These are phyloP conservation scores for Venturia canescens DNA, from an alignment of 1,140 invertebrate genomes.

Conservation along the genomic window DNA sequence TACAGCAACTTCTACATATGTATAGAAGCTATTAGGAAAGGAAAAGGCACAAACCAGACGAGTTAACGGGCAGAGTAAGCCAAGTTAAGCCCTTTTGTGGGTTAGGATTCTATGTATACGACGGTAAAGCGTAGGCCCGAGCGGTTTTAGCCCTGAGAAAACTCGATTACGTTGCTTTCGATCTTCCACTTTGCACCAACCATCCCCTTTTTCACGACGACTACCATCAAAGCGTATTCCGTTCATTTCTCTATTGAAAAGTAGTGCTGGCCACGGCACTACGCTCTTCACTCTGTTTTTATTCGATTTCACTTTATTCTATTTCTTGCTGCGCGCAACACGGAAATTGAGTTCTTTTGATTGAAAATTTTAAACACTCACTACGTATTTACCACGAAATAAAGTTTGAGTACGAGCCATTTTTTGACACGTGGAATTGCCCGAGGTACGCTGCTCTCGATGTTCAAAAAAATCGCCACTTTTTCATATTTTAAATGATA, in stretches of 20 bases:
- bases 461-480: not conserved
- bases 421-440: not conserved
- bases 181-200: constrained; percentile 52
- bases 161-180: constrained; percentile 57
- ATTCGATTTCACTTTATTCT: constrained; percentile 36
- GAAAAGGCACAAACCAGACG: not conserved
- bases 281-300: constrained; percentile 23
- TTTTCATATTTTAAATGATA: not conserved
- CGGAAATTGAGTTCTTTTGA: constrained; percentile 30
- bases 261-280: not conserved
- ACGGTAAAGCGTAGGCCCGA: constrained; percentile 34
- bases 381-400: not conserved
- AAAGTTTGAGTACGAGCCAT: not conserved
- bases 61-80: not conserved
- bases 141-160: constrained; percentile 52
- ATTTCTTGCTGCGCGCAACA: constrained; percentile 9
- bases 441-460: not conserved
- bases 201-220: not conserved
- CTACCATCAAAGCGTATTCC: not conserved
- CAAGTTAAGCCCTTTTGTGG: not conserved
- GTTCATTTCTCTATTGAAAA: not conserved
- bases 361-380: constrained; percentile 20
- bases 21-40: no score
- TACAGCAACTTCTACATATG: no score
- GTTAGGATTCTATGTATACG: not conserved